Conservation (phyloP, 2,797 vertebrate species). For the Spheniscus humboldti region DNA sequence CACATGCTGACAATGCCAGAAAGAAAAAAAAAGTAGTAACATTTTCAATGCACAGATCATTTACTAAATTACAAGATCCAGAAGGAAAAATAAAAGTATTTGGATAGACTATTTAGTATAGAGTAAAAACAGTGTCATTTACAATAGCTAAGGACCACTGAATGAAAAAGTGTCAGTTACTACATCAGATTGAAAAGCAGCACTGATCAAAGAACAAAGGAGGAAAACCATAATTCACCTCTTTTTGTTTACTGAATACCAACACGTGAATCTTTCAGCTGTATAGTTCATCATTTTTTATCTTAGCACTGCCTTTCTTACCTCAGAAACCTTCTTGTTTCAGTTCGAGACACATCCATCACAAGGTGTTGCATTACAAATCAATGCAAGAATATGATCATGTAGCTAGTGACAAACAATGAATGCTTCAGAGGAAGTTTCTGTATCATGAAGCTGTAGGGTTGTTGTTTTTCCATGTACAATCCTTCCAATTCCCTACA, state of each 20-base stretch:
- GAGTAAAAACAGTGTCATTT: not conserved
- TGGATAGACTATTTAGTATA: not conserved
- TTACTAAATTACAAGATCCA: conserved; percentile 1
- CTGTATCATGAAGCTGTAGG: not conserved
- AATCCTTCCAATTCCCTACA: not conserved
- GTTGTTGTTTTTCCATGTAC: not conserved
- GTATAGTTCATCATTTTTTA: not conserved
- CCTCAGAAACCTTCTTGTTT: not conserved
- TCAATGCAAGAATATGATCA: not conserved
- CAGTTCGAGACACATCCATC: not conserved
- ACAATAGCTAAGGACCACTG: not conserved
- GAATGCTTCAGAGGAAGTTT: not conserved
- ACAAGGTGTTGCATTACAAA: not conserved
- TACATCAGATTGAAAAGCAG: not conserved
- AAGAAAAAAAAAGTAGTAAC: not conserved
- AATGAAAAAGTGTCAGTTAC: not conserved
- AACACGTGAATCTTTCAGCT: not conserved
- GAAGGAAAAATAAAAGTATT: not conserved
- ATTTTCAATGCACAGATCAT: not conserved
- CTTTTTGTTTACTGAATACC: not conserved
- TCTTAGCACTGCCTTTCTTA: not conserved
- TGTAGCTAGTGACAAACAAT: not conserved
- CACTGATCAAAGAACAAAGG: not conserved
- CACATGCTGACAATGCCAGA: not conserved
- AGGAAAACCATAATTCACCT: not conserved